A percentile compares a stretch with the other conserved stretches of the same genome.
Conservation (phyloP, 2,888 invertebrate genomes). For the Ligdia adustata region DNA sequence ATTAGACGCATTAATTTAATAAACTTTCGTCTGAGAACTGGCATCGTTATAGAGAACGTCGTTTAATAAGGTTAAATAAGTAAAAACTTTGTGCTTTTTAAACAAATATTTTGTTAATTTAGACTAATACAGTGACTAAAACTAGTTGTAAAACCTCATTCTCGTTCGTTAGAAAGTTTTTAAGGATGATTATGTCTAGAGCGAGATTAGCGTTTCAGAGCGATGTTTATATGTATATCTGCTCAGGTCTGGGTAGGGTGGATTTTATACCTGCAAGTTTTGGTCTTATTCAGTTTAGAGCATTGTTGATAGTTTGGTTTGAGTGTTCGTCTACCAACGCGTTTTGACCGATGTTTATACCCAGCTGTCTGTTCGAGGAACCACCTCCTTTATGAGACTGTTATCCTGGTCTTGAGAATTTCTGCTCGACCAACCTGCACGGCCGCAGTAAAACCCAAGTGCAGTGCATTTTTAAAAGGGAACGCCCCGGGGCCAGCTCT, state of each 20-base stretch:
- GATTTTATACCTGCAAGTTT: constrained; percentile 24
- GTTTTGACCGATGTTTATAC: constrained; percentile 54
- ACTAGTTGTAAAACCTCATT: background rate
- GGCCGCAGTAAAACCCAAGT: constrained; percentile 74
- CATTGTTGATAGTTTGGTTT: constrained; percentile 43
- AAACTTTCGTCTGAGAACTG: constrained; percentile 9
- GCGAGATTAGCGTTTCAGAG: background rate
- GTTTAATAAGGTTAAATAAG: background rate
- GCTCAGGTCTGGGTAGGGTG: constrained; percentile 5
- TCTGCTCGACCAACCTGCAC: constrained; percentile 77
- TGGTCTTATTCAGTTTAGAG: constrained; percentile 33
- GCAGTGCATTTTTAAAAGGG: constrained; percentile 83
- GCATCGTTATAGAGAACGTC: background rate
- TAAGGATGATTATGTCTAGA: background rate
- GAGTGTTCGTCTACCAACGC: constrained; percentile 46
- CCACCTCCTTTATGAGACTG: constrained; percentile 74
- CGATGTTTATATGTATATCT: constrained; percentile 5
- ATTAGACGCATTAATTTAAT: constrained; percentile 20
- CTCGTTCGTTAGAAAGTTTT: background rate
- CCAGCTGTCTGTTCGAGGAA: constrained; percentile 47
- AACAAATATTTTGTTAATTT: background rate
- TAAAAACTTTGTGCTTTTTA: background rate
- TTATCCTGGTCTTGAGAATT: constrained; percentile 66
- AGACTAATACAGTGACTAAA: background rate
- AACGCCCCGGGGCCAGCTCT: constrained; percentile 69